Evolutionary conservation across 2,113 vertebrate species (phyloP).

Genomic region (Melanerpes formicivorus): DNA sequence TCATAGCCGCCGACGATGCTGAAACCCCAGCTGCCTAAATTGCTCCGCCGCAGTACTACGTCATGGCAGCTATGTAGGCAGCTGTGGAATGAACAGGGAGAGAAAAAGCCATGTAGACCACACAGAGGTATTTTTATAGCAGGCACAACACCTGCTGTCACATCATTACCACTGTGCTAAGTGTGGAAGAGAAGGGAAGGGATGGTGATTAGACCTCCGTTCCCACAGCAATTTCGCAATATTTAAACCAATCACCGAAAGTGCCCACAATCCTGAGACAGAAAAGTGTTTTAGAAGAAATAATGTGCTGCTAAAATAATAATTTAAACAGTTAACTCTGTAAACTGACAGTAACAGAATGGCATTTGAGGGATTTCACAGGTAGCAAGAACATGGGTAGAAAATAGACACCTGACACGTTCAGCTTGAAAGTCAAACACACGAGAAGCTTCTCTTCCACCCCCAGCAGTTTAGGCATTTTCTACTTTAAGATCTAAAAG

Average conservation of each 20-base stretch:
- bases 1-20: conserved; percentile 98
- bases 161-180: not conserved
- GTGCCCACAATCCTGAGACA: not conserved
- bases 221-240: not conserved
- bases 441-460: not conserved
- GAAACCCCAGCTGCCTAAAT: conserved; percentile 96
- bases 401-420: not conserved
- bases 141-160: conserved; percentile 3
- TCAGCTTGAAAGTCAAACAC: conserved; percentile 9
- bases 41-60: conserved; percentile 92
- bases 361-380: conserved; percentile 1
- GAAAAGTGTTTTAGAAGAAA: not conserved
- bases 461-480: not conserved
- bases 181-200: not conserved
- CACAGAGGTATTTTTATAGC: not conserved
- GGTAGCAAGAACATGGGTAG: conserved; percentile 19
- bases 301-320: not conserved
- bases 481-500: not conserved
- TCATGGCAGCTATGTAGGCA: conserved; percentile 94
- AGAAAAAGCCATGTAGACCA: not conserved
- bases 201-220: not conserved
- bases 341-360: not conserved
- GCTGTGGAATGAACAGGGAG: conserved; percentile 67
- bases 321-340: not conserved
- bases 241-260: not conserved